phyloP scores from a whole-genome alignment of 2,888 invertebrate species.

The Euplagia quadripunctaria region DNA sequence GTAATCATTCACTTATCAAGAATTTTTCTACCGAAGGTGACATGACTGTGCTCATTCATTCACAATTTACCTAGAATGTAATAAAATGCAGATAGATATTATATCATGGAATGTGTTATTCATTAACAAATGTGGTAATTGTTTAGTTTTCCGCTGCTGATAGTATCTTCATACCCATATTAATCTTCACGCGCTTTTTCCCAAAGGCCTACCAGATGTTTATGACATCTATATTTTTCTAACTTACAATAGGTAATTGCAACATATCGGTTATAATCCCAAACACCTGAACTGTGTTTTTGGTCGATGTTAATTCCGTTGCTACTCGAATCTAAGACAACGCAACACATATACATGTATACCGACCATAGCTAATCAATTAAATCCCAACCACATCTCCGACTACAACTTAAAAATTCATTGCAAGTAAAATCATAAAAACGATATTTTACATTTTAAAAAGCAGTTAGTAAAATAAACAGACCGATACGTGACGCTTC shows the following conservation, averaged over 20 bases:
- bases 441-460: constrained; percentile 32
- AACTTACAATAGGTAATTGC: too few species aligned
- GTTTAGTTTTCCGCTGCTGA: background rate
- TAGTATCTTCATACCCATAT: background rate
- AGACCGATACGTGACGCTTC: constrained; percentile 34
- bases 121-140: too few species aligned
- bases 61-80: background rate
- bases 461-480: constrained; percentile 21
- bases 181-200: background rate
- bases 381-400: constrained; percentile 2
- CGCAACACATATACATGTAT: too few species aligned
- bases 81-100: background rate
- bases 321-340: too few species aligned
- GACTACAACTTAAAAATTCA: background rate
- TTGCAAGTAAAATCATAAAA: constrained; percentile 13
- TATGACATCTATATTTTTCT: background rate
- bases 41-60: background rate
- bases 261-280: too few species aligned
- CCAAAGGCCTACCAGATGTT: background rate
- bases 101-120: background rate
- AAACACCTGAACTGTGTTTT: too few species aligned
- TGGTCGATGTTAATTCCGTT: too few species aligned
- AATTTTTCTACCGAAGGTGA: background rate
- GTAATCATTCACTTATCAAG: background rate
- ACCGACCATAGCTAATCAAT: too few species aligned